Evolutionary conservation across 2,797 vertebrate genomes (phyloP).

Genomic region (Pantherophis alleghaniensis): DNA sequence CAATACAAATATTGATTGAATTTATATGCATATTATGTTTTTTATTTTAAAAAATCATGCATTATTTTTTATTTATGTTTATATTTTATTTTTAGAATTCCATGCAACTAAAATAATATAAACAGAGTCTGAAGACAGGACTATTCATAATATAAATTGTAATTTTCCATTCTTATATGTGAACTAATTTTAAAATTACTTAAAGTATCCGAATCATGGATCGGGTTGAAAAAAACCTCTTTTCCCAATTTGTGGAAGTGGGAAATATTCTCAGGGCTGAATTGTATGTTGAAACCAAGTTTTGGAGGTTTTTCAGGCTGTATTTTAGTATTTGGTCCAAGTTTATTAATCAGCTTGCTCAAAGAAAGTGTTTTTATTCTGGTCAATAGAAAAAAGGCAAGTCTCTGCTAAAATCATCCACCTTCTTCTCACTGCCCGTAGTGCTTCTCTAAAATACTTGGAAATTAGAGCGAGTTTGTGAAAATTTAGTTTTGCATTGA

Average conservation of each 20-base stretch:
- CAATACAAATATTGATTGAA: not conserved
- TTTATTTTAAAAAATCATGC: not conserved
- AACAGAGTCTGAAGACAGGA: not conserved
- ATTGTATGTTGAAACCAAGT: not conserved
- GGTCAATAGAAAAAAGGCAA: not conserved
- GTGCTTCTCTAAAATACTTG: not conserved
- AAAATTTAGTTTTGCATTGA: not conserved
- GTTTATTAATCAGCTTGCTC: not conserved
- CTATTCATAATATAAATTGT: not conserved
- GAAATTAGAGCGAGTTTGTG: not conserved
- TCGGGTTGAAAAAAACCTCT: not conserved
- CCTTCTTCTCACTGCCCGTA: not conserved
- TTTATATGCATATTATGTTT: not conserved
- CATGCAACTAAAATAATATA: not conserved
- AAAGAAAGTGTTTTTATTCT: not conserved
- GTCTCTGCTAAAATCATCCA: not conserved
- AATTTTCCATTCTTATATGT: not conserved
- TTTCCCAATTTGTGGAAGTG: not conserved
- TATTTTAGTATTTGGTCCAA: not conserved
- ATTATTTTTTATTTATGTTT: not conserved
- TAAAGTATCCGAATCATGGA: not conserved
- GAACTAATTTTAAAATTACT: not conserved
- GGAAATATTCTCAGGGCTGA: not conserved
- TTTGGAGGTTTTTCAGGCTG: not conserved
- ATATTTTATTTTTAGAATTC: not conserved